Conservation (phyloP, 2,113 vertebrate species). For the Planiliza haematocheilus region DNA sequence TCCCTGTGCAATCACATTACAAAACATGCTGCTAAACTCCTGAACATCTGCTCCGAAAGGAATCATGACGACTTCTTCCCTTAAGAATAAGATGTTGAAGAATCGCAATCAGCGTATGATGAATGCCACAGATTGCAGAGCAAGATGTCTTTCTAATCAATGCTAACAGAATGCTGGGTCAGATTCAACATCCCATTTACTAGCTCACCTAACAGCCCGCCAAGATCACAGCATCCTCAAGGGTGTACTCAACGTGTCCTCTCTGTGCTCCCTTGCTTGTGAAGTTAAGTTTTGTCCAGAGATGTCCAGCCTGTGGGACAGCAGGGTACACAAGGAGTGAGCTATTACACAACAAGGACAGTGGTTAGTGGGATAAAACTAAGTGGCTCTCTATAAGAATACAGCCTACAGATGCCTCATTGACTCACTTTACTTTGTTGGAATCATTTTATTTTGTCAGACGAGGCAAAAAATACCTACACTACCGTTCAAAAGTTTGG, state of each 20-base stretch:
- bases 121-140: conserved; percentile 10
- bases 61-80: neutral
- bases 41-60: neutral
- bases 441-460: conserved; percentile 6
- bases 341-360: neutral
- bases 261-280: neutral
- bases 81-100: neutral
- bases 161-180: conserved; percentile 5
- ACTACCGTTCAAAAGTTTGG: no score
- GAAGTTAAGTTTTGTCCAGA: neutral
- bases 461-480: no score
- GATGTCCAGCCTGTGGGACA: conserved; percentile 2
- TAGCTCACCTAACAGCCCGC: conserved; percentile 21
- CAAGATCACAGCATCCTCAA: conserved; percentile 9
- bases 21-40: neutral
- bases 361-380: neutral
- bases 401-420: neutral
- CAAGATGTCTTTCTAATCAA: conserved; percentile 4
- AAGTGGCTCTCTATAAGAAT: neutral
- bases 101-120: conserved; percentile 7
- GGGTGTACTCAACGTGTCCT: conserved; percentile 10
- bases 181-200: conserved; percentile 26
- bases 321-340: neutral
- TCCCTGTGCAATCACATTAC: neutral
- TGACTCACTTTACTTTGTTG: neutral